Evolutionary conservation across 2,113 vertebrate genomes (phyloP).

Genomic region (Oncorhynchus keta): DNA sequence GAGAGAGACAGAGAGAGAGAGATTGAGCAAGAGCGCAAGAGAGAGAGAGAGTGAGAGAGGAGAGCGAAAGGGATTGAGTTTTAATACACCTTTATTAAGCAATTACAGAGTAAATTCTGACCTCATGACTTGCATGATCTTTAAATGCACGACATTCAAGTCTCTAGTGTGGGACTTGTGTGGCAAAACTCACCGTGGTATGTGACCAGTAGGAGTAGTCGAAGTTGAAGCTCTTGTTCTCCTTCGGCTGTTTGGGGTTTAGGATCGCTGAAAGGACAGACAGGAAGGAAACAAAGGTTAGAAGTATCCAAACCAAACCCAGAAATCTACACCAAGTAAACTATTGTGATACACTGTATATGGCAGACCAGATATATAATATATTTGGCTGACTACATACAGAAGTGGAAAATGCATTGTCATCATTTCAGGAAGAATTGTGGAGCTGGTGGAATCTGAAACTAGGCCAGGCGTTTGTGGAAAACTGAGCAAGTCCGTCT

Average conservation of each 20-base stretch:
- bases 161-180: background rate
- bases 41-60: too few relatives aligned
- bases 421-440: background rate
- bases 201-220: conserved; percentile 99
- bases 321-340: background rate
- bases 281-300: conserved; percentile 3
- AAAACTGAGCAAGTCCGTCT: background rate
- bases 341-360: background rate
- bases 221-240: conserved; percentile 99
- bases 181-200: conserved; percentile 83
- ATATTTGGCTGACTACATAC: background rate
- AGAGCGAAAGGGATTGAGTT: too few relatives aligned
- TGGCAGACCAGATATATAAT: background rate
- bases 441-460: background rate
- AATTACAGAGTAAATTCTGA: too few relatives aligned
- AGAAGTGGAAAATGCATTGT: background rate
- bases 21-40: too few relatives aligned
- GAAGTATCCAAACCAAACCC: background rate
- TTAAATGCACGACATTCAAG: background rate
- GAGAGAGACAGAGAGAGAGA: too few relatives aligned
- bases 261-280: conserved; percentile 81
- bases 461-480: background rate
- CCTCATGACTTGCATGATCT: too few relatives aligned
- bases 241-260: conserved; percentile 97
- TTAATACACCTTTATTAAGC: too few relatives aligned